Evolutionary conservation across 1,140 invertebrate species (phyloP), one percentile per base, ranked within the genome.

Genomic region (Orchestia grillus): DNA sequence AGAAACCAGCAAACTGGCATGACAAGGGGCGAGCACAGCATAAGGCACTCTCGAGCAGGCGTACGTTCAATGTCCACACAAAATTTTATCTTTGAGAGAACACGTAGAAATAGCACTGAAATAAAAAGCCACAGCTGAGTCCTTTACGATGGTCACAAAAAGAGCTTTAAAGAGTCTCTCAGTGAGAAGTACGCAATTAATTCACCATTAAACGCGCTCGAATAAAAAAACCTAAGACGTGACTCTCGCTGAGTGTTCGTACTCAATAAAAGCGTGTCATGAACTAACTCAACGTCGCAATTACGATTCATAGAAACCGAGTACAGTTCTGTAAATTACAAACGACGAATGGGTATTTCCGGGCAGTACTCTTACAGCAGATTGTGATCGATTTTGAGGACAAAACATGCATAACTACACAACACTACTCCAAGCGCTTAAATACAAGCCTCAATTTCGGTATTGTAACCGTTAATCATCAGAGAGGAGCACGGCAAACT

Each of bases 121-220:
- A 28, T 15, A 77, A 77, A 77, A 28, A 77, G 62, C 62, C 11
- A 8, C 19, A 53, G 47, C 47, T 40, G 36, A 15, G 88, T 90
- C 43, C 88, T 44, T 44, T 90, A 90, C n/a, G 88, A 90, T 36
- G 88, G n/a, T 42, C 88, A 90, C 88, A 90, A 90, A 90, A 28
- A 4, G 6, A 90, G 87, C 88, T 90, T 90, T 41, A 28, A 90
- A 90, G 88, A 90, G 88, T 90, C 88, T 42, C 43, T 90, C 88
- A 4, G 88, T 6, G 88, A 42, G 42, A 90, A 90, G n/a, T 90
- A 42, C 41, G 88, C 88, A 42, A 90, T 90, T 90, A 42, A 90
- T 90, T 44, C 88, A 90, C 6, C 43, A 44, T 90, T 42, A 90
- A 90, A 44, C 0, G 41, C 88, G 42, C 28, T 90, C 15, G 28